Base-by-base conservation (phyloP, 2,797 vertebrate species). In the Protosalanx chinensis region DNA sequence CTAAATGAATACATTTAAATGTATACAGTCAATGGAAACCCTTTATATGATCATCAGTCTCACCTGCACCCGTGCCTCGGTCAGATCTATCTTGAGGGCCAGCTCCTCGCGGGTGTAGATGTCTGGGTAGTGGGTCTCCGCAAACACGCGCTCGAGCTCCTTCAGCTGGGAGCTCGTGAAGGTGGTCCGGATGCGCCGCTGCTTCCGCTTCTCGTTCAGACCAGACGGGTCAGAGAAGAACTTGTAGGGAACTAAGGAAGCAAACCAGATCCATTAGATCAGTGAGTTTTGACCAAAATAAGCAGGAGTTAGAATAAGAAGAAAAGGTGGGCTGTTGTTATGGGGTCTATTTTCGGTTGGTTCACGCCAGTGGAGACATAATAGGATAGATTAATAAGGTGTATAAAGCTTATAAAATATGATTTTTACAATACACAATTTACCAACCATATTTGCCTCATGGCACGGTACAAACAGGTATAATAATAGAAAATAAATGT, bases 131-230 rank as follows among this genome's bases (percentile, higher is more conserved):
- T 98, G 97, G 0, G 97, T 98, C 88, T 98, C 97, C 0, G 97
- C 96, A 18, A 98, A 98, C 41, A 98, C 96, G 16, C 97, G 88
- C 91, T 98, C 97, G 76, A 98, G 89, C 86, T 98, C 97, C 86
- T 98, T 98, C 62, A 98, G 93, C 90, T 98, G 97, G 0, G 96
- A 95, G 79, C 96, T 98, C 64, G 97, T 98, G 93, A 98, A 98
- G 0, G 97, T 98, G 13, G 97, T 98, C 30, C 97, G 89, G 88
- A 98, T 98, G 76, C 97, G 91, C 56, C 97, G 88, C 92, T 98
- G 97, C 88, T 98, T 98, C 80, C 97, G 83, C 87, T 98, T 98
- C 92, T 99, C 97, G 18, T 96, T 97, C 81, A 98, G 91, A 60
- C 95, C 95, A 1, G 95, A 95, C 0, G 96, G 95, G 78, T 99